Base-by-base conservation (phyloP, 2,797 vertebrate genomes). In the Coluber constrictor region DNA sequence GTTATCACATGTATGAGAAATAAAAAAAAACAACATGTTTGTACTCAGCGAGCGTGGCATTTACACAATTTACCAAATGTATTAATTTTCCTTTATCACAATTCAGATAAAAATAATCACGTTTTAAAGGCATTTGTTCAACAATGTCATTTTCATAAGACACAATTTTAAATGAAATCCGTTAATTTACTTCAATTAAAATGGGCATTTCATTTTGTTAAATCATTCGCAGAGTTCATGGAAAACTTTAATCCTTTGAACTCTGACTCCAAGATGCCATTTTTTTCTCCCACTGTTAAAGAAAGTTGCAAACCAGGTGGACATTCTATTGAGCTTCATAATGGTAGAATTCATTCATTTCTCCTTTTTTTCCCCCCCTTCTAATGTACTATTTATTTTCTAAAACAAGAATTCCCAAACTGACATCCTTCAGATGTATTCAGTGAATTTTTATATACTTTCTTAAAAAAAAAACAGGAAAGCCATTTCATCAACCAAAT, bases 391-490 rank as follows among this genome's bases (percentile, higher is more conserved):
- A 95, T 97, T 96, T 92, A 93, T 61, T 94, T 87, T 93, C 89
- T 95, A 87, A 79, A 92, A 89, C 92, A 93, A 90, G 95, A 93
- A 92, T 95, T 97, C 96, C 96, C 74, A 83, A 13, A 47, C 74
- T 47, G 74, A 23, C 23, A 47, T 83, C 74, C 8, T 83, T 47
- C 20, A 25, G 74, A 83, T 25, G 4, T 25, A 25, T 47, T 83
- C 74, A 47, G 37, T 25, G 74, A 47, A 83, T 83, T 37, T 25
- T 83, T 12, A 94, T 96, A 96, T 96, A 96, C 93, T 94, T 89
- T 94, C 93, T 89, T 5, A 95, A 96, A 79, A 95, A 95, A 96
- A 79, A 95, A 93, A 93, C 94, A 96, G 94, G 96, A 90, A 96
- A 87, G 95, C 74, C 88, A 93, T 94, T 96, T 97, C 93, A 94